Evolutionary conservation across 1,140 invertebrate species (phyloP).

Genomic region (Nilaparvata lugens): DNA sequence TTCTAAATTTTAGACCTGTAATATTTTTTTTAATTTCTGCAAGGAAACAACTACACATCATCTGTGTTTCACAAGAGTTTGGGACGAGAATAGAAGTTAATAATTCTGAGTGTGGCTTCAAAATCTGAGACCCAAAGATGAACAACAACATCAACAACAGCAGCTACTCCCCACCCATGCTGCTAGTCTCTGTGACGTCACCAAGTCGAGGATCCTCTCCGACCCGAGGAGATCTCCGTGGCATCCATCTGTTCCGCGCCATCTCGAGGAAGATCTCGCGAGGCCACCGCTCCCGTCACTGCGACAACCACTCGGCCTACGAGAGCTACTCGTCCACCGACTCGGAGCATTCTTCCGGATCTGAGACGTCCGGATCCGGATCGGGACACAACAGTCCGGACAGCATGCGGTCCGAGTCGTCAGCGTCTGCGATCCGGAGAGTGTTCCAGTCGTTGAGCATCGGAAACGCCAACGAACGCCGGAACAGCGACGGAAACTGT

Average conservation of each 20-base stretch:
- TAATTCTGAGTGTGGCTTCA: too few relatives aligned
- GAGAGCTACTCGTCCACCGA: slow-evolving; percentile 19
- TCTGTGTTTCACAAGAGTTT: too few relatives aligned
- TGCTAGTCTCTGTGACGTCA: slow-evolving; percentile 4
- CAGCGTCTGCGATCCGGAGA: slow-evolving; percentile 1
- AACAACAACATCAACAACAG: too few relatives aligned
- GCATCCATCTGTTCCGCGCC: slow-evolving; percentile 20
- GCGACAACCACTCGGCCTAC: not conserved
- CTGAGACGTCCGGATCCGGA: slow-evolving; percentile 4
- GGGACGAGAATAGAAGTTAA: too few relatives aligned
- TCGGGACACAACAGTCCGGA: slow-evolving; percentile 12
- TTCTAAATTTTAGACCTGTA: too few relatives aligned
- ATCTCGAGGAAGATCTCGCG: slow-evolving; percentile 14
- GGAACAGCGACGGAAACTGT: slow-evolving; percentile 15
- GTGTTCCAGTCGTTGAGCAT: slow-evolving; percentile 9
- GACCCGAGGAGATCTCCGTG: slow-evolving; percentile 13
- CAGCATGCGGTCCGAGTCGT: not conserved
- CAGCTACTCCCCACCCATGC: not conserved
- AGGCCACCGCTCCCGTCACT: not conserved
- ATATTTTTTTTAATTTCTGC: too few relatives aligned
- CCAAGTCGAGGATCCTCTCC: slow-evolving; percentile 1
- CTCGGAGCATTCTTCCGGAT: slow-evolving; percentile 19
- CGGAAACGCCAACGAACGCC: slow-evolving; percentile 5
- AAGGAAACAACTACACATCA: too few relatives aligned
- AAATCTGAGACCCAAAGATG: too few relatives aligned